These are phyloP conservation scores for Coptodon bakossiorum DNA, from an alignment of 2,113 vertebrate genomes.

Conservation along the genomic window DNA sequence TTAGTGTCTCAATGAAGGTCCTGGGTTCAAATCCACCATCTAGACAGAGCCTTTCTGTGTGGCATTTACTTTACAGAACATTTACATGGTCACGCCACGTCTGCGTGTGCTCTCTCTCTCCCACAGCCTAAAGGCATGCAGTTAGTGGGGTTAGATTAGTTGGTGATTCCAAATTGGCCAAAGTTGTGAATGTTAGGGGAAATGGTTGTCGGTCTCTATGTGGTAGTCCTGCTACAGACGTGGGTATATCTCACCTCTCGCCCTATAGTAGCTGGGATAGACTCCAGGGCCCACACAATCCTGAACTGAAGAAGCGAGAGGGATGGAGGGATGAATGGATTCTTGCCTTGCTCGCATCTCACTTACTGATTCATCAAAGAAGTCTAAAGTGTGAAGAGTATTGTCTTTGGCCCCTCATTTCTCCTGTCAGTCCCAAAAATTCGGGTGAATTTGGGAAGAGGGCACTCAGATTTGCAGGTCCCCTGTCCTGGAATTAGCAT, in stretches of 20 bases:
- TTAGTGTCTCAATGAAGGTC: neutral
- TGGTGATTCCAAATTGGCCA: neutral
- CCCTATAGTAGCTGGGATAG: neutral
- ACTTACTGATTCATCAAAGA: neutral
- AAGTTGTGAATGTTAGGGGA: neutral
- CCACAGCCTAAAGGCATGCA: neutral
- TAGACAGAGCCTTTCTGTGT: neutral
- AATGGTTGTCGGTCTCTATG: neutral
- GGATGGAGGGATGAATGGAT: neutral
- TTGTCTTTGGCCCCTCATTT: neutral
- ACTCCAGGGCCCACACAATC: neutral
- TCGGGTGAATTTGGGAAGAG: neutral
- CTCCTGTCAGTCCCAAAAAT: neutral
- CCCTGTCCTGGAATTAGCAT: rapidly evolving
- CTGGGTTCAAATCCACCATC: neutral
- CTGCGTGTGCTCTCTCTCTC: neutral
- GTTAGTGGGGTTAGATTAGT: neutral
- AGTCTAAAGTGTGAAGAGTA: neutral
- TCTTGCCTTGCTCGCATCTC: neutral
- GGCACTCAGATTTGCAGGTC: neutral
- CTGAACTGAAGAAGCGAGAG: neutral
- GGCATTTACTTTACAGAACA: neutral
- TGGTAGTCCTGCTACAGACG: neutral
- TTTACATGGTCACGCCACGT: rapidly evolving
- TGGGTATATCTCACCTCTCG: neutral